phyloP scores from a whole-genome alignment of 2,113 vertebrate species.

The Pteronura brasiliensis region DNA sequence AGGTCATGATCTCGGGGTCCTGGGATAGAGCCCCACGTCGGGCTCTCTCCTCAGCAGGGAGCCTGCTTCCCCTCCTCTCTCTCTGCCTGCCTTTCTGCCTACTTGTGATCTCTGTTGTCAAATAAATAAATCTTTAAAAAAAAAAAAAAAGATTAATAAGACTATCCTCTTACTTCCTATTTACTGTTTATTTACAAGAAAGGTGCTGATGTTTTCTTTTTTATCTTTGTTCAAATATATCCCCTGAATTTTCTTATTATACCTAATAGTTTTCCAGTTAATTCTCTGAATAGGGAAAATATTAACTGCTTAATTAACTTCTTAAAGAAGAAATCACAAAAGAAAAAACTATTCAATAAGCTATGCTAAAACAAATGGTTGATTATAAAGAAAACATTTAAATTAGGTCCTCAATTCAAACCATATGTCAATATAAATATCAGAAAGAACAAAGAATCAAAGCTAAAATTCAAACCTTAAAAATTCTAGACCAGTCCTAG shows the following conservation, averaged over 20 bases:
- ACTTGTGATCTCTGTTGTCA: no score
- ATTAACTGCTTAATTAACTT: background rate
- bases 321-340: background rate
- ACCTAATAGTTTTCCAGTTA: background rate
- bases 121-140: no score
- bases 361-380: background rate
- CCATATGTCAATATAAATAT: conserved; percentile 2
- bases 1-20: no score
- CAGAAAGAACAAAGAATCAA: background rate
- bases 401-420: conserved; percentile 11
- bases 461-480: conserved; percentile 22
- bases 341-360: background rate
- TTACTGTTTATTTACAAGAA: background rate
- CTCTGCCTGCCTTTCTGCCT: no score
- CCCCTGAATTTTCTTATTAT: background rate
- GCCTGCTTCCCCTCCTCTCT: no score
- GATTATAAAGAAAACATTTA: conserved; percentile 15
- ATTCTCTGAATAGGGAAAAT: background rate
- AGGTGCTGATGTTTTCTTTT: background rate
- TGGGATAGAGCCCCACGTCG: no score
- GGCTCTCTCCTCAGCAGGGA: no score
- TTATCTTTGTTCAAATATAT: background rate
- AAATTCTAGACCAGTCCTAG: background rate
- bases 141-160: background rate
- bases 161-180: background rate